Evolutionary conservation across 2,888 invertebrate species (phyloP), one percentile per base, ranked within the genome.

Genomic region (Ischnus inquisitorius): DNA sequence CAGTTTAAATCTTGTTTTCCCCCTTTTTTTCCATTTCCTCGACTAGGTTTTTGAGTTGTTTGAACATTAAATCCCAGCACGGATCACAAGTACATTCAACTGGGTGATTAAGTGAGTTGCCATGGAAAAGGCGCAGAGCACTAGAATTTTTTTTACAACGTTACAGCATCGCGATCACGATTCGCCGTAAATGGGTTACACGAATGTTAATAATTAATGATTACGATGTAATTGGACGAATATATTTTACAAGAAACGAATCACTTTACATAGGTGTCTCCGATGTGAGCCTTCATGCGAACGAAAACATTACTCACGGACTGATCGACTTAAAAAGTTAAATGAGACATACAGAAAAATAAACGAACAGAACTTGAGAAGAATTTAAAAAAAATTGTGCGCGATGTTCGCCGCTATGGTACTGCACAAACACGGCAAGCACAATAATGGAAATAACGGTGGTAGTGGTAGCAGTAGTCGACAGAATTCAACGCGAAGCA

Each of bases 381-480:
- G 4, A 16, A 6, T 41, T 16, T 28, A 48, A 10, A 74, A 48
- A 16, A 67, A 46, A 67, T 77, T 14, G 65, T 46, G 72, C 41
- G 16, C 34, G 88, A 93, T 93, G 93, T 93, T 93, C 83, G 93
- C 92, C 82, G 92, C 93, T 39, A 93, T 93, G 93, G 93, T 93
- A 76, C 88, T 93, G 86, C 93, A 93, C 89, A 93, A 93, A 88
- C 92, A 93, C 88, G 90, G 86, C 86, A 92, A 90, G 85, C 90
- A 92, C 79, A 87, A 87, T 79, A 88, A 87, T 75, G 88, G 88
- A 72, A 89, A 90, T 76, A 85, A 90, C 82, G 51, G 64, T 81
- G 41, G 64, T 43, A 74, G 75, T 34, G 68, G 74, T 3, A 57
- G 79, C 68, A 62, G 67, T 14, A 60, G 79, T 46, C 79, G 78